Conservation (phyloP, 2,797 vertebrate species). For the Peromyscus melanophrys region DNA sequence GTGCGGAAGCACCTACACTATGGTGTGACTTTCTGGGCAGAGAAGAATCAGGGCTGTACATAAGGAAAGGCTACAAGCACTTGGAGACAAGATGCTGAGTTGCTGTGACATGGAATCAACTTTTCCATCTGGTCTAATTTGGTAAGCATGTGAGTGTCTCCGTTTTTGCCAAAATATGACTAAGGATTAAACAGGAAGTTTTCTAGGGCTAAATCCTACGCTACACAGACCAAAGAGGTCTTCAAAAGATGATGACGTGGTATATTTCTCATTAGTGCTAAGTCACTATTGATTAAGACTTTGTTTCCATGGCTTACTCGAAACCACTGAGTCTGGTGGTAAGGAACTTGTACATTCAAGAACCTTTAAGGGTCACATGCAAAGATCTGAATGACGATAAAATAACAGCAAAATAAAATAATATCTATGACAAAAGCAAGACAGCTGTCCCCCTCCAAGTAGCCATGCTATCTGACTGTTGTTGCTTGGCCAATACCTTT, state of each 20-base stretch:
- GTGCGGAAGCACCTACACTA: not conserved
- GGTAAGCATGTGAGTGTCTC: not conserved
- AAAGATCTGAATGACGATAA: constrained; percentile 16
- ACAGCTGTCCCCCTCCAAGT: not conserved
- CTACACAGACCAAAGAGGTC: constrained; percentile 16
- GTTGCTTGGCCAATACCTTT: not conserved
- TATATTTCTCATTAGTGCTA: constrained; percentile 59
- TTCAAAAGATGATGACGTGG: not conserved
- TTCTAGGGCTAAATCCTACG: constrained; percentile 21
- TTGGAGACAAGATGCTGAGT: constrained; percentile 13
- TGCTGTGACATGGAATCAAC: constrained; percentile 45
- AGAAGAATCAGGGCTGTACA: not conserved
- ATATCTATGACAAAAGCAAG: constrained; percentile 14
- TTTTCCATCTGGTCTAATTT: constrained; percentile 76
- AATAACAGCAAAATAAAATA: not conserved
- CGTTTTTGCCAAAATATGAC: constrained; percentile 74
- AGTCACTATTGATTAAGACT: not conserved
- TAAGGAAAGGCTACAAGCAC: not conserved
- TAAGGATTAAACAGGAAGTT: constrained; percentile 69
- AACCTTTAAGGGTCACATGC: not conserved
- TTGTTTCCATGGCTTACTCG: constrained; percentile 55
- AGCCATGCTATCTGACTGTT: not conserved
- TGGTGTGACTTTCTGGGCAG: not conserved
- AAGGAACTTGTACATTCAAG: constrained; percentile 30
- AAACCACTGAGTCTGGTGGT: constrained; percentile 39